Evolutionary conservation across 2,888 invertebrate genomes (phyloP).

Genomic region (Eurois occulta): DNA sequence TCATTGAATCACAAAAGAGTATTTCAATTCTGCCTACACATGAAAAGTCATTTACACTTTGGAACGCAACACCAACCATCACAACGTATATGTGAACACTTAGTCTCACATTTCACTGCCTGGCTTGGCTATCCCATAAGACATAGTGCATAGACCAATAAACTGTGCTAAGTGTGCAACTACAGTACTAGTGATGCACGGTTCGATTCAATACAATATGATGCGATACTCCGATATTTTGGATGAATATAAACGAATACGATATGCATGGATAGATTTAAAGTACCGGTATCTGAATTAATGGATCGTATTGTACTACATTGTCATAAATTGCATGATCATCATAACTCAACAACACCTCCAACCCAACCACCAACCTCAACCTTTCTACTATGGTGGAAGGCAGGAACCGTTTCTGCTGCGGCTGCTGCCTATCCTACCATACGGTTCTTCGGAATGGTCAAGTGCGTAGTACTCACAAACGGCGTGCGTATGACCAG

Average conservation of each 20-base stretch:
- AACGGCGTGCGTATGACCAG: too few relatives aligned
- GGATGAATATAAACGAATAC: not conserved
- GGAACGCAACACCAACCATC: not conserved
- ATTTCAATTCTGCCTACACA: not conserved
- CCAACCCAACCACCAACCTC: too few relatives aligned
- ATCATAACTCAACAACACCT: too few relatives aligned
- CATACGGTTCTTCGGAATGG: too few relatives aligned
- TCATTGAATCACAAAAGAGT: not conserved
- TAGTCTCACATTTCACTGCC: conserved; percentile 19
- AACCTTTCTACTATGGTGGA: too few relatives aligned
- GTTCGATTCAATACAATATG: not conserved
- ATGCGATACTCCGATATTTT: not conserved
- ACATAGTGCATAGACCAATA: conserved; percentile 23
- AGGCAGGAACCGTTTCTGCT: too few relatives aligned
- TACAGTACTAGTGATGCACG: not conserved
- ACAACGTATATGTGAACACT: not conserved
- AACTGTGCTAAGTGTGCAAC: not conserved
- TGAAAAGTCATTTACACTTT: not conserved
- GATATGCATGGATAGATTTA: not conserved
- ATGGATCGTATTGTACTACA: not conserved
- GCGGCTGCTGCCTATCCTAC: too few relatives aligned
- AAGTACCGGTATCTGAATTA: not conserved
- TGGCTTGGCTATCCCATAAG: not conserved
- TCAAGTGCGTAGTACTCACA: too few relatives aligned
- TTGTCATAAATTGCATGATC: not conserved